A percentile compares a stretch with the other conserved stretches of the same genome.
Evolutionary conservation across 2,797 vertebrate species (phyloP).

Genomic region (Sciurus carolinensis): DNA sequence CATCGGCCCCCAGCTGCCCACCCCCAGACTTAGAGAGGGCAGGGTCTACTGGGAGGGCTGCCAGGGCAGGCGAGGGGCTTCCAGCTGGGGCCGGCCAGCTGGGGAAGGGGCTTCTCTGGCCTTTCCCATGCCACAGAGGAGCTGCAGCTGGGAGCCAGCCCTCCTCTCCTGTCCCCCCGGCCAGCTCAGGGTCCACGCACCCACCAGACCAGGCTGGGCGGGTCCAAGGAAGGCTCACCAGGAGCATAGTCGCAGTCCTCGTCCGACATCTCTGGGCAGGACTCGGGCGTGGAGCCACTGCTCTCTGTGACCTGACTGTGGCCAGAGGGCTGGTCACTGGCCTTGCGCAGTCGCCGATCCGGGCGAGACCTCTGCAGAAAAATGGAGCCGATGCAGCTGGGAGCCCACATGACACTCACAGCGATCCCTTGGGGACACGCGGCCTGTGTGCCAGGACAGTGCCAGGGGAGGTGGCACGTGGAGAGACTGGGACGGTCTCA

Average conservation of each 20-base stretch:
- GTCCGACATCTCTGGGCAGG: conserved; percentile 96
- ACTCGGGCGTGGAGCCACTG: conserved; percentile 97
- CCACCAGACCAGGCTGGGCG: not conserved
- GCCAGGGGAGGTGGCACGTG: rapidly evolving
- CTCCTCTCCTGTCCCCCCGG: not conserved
- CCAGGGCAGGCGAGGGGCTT: not conserved
- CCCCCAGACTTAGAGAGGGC: not conserved
- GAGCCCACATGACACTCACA: not conserved
- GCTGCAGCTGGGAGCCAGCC: no score
- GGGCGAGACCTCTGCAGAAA: conserved; percentile 86
- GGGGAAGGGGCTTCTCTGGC: not conserved
- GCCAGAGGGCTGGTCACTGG: conserved; percentile 96
- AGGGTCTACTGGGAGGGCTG: not conserved
- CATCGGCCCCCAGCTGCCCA: not conserved
- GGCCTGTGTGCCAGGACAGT: rapidly evolving
- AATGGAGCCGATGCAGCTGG: rapidly evolving
- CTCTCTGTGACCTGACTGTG: conserved; percentile 98
- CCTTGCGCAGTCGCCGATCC: conserved; percentile 93
- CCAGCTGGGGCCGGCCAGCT: not conserved
- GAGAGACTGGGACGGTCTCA: not conserved
- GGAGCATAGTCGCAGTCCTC: conserved; percentile 75
- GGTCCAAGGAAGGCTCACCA: conserved; percentile 85
- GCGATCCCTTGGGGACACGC: rapidly evolving
- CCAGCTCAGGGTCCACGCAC: conserved; percentile 11
- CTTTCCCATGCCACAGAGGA: not conserved